Evolutionary conservation across 2,113 vertebrate genomes (phyloP).

Genomic region (Amia ocellicauda): DNA sequence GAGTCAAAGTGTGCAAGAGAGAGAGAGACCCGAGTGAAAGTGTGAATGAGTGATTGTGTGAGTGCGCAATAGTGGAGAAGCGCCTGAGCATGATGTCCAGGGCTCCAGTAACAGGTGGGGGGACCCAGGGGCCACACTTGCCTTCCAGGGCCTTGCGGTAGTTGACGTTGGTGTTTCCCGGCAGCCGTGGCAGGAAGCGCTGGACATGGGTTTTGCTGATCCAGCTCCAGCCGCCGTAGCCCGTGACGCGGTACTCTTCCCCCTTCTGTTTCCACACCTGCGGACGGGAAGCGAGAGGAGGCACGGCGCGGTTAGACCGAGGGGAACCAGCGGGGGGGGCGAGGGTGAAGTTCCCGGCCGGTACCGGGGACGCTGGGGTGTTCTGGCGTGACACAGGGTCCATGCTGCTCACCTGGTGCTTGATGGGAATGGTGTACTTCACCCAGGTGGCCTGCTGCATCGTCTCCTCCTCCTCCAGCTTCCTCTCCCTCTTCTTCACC

Average conservation of each 20-base stretch:
- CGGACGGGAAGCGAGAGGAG: constrained; percentile 20
- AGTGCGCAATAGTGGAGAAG: constrained; percentile 31
- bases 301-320: too few relatives aligned
- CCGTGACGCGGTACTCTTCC: constrained; percentile 95
- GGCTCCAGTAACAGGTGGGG: neutral
- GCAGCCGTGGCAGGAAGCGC: constrained; percentile 83
- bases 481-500: constrained; percentile 91
- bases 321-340: too few relatives aligned
- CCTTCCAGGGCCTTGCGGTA: constrained; percentile 76
- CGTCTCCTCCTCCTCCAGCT: constrained; percentile 92
- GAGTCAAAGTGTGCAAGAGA: neutral
- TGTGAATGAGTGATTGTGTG: constrained; percentile 16
- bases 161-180: constrained; percentile 93
- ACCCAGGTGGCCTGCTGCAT: constrained; percentile 96
- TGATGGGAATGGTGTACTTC: constrained; percentile 94
- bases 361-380: too few relatives aligned
- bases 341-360: too few relatives aligned
- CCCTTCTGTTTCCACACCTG: constrained; percentile 99
- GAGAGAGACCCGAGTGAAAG: neutral
- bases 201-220: constrained; percentile 93
- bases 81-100: constrained; percentile 17
- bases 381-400: too few relatives aligned
- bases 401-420: constrained; percentile 80
- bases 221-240: constrained; percentile 98
- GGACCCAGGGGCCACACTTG: too few relatives aligned